Evolutionary conservation across 2,888 invertebrate species (phyloP), one percentile per base, ranked within the genome.

Genomic region (Drosophila tanythrix): DNA sequence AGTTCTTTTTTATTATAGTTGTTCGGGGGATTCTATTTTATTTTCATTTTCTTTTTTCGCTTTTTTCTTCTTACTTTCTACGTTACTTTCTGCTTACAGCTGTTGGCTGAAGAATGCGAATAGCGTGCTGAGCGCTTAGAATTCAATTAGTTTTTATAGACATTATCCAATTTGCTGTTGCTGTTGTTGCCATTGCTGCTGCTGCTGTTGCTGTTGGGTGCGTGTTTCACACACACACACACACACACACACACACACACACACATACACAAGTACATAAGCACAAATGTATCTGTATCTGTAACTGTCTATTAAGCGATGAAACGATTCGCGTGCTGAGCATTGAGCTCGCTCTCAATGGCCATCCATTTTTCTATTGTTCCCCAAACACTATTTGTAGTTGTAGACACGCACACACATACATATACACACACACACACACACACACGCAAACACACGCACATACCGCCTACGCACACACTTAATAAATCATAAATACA

Each of bases 131-230:
- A 87, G 87, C 90, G 87, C 90, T 87, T 87, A 87, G 90, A 90
- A 87, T 87, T 87, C 87, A 90, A 87, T 87, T 87, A 87, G 87
- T 90, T 87, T 87, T 87, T 87, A 87, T 87, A 87, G 90, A 87
- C 87, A 90, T 87, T 87, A 87, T 87, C 87, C 87, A 87, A 87
- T 87, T 87, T 90, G 90, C 82, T 82, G 75, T 83, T 77, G 82
- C 56, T 70, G 61, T 58, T 50, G 46, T 21, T 60, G 35, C 25
- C 55, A 59, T 25, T 33, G 56, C 43, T 64, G 67, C 40, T 36
- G 60, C 36, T 60, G 65, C 25, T 63, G 59, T 56, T 59, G 59
- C 58, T 59, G 67, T 31, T 68, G 74, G 53, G 89, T 88, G 90
- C 83, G 84, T 85, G 84, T 82, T 74, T 59, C 40, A 79, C 57